phyloP scores from a whole-genome alignment of 2,888 invertebrate genomes.

The Lomographa bimaculata region DNA sequence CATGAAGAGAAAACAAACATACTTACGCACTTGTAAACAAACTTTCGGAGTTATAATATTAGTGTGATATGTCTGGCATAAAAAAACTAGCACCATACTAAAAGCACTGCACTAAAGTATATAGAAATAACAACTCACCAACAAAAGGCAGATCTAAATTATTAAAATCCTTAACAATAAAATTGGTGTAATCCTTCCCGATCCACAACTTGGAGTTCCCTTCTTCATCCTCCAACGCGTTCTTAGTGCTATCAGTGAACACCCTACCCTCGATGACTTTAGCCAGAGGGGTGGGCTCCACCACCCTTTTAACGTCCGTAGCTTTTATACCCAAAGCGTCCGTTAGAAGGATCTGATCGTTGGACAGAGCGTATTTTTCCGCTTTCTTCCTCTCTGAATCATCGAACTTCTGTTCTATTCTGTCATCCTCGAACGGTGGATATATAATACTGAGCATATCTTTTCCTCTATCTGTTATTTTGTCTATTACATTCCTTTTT shows the following conservation, averaged over 20 bases:
- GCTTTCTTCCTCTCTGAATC: constrained; percentile 74
- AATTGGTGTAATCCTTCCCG: constrained; percentile 98
- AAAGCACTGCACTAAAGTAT: no score
- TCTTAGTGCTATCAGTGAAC: constrained; percentile 63
- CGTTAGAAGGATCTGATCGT: constrained; percentile 65
- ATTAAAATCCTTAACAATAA: constrained; percentile 97
- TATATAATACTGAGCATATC: constrained; percentile 75
- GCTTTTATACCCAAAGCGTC: constrained; percentile 34
- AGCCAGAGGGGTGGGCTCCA: constrained; percentile 63
- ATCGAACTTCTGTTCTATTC: constrained; percentile 70
- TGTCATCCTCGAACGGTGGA: constrained; percentile 69
- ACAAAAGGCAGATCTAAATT: constrained; percentile 94
- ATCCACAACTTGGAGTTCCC: constrained; percentile 95
- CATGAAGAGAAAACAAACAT: no score
- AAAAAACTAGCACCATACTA: no score
- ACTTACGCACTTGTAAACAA: no score
- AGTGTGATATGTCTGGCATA: no score
- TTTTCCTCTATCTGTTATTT: constrained; percentile 72
- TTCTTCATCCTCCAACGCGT: constrained; percentile 66
- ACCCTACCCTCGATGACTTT: constrained; percentile 68
- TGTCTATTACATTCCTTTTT: constrained; percentile 68
- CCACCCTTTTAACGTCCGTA: constrained; percentile 43
- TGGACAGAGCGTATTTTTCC: constrained; percentile 72
- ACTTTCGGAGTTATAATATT: no score
- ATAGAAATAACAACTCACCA: constrained; percentile 64